These are phyloP conservation scores for Urocyon cinereoargenteus DNA, from an alignment of 2,797 vertebrate genomes.

Conservation along the genomic window DNA sequence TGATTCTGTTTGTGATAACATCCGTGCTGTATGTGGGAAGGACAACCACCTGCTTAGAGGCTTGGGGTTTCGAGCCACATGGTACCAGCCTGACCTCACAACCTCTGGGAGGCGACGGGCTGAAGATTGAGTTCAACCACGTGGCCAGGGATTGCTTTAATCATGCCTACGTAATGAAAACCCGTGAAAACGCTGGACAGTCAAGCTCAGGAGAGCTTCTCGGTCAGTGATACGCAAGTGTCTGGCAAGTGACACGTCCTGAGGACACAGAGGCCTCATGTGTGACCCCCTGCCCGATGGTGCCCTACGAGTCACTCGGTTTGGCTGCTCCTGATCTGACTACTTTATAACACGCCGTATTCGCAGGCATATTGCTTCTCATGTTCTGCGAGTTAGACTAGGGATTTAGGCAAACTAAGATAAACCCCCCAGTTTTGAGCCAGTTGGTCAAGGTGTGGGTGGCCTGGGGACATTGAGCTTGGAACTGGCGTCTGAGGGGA, in stretches of 20 bases:
- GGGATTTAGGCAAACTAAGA: not conserved
- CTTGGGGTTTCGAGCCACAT: not conserved
- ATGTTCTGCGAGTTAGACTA: not conserved
- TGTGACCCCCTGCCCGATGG: not conserved
- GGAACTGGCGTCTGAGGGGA: not conserved
- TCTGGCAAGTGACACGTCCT: not conserved
- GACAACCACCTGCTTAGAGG: not conserved
- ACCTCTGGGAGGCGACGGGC: not conserved
- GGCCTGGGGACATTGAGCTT: not conserved
- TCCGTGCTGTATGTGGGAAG: not conserved
- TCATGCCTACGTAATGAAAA: not conserved
- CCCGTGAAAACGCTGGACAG: not conserved
- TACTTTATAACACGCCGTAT: not conserved
- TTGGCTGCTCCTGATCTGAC: not conserved
- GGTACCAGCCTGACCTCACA: not conserved
- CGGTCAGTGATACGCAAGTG: not conserved
- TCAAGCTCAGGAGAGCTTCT: not conserved
- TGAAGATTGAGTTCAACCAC: not conserved
- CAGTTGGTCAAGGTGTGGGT: not conserved
- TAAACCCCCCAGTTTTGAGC: not conserved
- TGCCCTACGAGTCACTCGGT: not conserved
- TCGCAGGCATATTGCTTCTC: not conserved
- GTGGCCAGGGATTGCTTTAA: not conserved
- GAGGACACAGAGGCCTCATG: not conserved
- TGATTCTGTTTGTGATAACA: not conserved